Evolutionary conservation across 2,888 invertebrate genomes (phyloP).

Genomic region (Catocala sponsa): DNA sequence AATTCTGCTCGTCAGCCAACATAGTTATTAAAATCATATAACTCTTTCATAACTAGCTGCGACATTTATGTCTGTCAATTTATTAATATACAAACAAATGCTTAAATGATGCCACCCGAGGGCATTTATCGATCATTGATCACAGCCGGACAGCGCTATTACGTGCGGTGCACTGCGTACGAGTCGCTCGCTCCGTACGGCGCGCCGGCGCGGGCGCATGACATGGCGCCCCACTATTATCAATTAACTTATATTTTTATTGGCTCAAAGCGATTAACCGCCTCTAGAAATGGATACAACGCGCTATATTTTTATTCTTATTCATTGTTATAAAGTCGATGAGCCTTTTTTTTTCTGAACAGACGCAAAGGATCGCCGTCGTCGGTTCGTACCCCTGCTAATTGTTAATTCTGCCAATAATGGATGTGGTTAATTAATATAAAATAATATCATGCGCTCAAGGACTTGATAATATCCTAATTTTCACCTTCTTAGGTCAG

Average conservation of each 20-base stretch:
- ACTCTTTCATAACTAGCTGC: neutral
- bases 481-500: constrained; percentile 6
- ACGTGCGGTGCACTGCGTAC: constrained; percentile 18
- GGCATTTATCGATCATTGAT: constrained; percentile 33
- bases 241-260: constrained; percentile 50
- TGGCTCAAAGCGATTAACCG: constrained; percentile 44
- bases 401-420: constrained; percentile 25
- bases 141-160: constrained; percentile 36
- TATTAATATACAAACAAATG: constrained; percentile 30
- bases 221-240: constrained; percentile 27
- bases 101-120: constrained; percentile 18
- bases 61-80: constrained; percentile 7
- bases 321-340: constrained; percentile 28
- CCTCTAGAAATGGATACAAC: constrained; percentile 37
- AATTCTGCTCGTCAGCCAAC: neutral
- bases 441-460: constrained; percentile 6
- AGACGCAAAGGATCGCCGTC: constrained; percentile 6
- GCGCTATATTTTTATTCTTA: constrained; percentile 38
- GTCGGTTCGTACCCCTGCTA: constrained; percentile 16
- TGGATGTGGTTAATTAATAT: constrained; percentile 25
- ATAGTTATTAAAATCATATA: neutral
- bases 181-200: neutral
- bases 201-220: constrained; percentile 28
- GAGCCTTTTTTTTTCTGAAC: constrained; percentile 24
- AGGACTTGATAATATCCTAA: constrained; percentile 8